Evolutionary conservation across 1,140 invertebrate genomes (phyloP), one percentile per base, ranked within the genome.

Genomic region (Scaptomyza graminum): DNA sequence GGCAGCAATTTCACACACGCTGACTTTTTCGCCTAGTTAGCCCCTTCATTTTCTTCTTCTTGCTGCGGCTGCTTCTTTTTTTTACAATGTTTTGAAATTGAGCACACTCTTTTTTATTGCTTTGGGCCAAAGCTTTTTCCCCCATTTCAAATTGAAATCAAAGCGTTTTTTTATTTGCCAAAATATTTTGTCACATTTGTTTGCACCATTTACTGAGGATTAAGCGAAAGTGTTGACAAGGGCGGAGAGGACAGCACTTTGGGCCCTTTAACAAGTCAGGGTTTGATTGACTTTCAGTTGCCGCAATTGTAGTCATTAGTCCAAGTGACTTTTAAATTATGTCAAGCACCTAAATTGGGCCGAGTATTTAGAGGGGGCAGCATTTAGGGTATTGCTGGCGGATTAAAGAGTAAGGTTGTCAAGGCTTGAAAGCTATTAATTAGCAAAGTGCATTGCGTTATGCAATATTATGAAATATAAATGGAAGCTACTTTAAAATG

Each of bases 161-260:
- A 22, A 22, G 18, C 18, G 18, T 22, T 22, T 22, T 22, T 22
- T 37, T 43, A 46, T 81, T 76, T 72, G 68, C 68, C 25, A 79
- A 61, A 79, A 28, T 51, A 62, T 49, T 71, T 79, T 79, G 76
- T 79, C 76, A 79, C 71, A 75, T 74, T 34, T 54, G 22, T 31
- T 54, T 54, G 51, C 51, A 9, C 51, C 22, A 37, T 16, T 52
- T 34, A n/a, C 7, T 39, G 49, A 31, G 31, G 41, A 37, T 39
- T 68, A 47, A n/a, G 47, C 50, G 41, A 59, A 69, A 54, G 57
- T 54, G 65, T 61, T 62, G 50, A 41, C 55, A 62, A 15, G 11
- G 57, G 12, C 18, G 22, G 18, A 31, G 25, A 16, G 50, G 25
- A 22, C 18, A 3, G 18, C 18, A 22, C 18, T 22, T 60, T 47